Evolutionary conservation across 2,888 invertebrate species (phyloP).

Genomic region (Cantharis nigra): DNA sequence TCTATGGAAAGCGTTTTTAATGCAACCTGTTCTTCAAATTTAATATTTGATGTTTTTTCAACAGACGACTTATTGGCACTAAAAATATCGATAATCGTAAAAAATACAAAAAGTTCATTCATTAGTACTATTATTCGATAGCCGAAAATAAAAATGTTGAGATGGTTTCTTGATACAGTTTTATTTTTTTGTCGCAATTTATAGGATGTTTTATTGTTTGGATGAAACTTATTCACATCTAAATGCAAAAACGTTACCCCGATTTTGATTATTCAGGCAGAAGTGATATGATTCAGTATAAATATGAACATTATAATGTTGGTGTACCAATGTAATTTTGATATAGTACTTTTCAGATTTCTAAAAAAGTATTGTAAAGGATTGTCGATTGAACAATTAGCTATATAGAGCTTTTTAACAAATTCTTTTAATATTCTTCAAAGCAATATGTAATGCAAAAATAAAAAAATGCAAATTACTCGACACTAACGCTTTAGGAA

Average conservation of each 20-base stretch:
- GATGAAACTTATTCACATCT: neutral
- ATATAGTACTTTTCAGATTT: neutral
- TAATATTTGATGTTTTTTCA: neutral
- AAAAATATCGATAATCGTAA: neutral
- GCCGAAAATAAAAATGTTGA: neutral
- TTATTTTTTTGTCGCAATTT: neutral
- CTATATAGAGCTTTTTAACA: too few relatives aligned
- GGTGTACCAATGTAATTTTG: neutral
- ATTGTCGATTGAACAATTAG: too few relatives aligned
- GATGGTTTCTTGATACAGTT: neutral
- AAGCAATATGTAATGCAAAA: neutral
- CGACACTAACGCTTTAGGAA: neutral
- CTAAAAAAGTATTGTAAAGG: too few relatives aligned
- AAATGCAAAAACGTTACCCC: neutral
- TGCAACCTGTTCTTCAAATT: neutral
- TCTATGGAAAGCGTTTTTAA: neutral
- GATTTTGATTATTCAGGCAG: neutral
- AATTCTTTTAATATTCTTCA: neutral
- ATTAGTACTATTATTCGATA: neutral
- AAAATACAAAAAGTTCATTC: neutral
- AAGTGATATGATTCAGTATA: neutral
- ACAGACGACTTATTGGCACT: neutral
- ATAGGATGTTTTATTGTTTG: neutral
- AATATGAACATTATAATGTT: neutral
- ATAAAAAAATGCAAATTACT: neutral